Base-by-base conservation (phyloP, 1,140 invertebrate species). In the Pollicipes pollicipes region DNA sequence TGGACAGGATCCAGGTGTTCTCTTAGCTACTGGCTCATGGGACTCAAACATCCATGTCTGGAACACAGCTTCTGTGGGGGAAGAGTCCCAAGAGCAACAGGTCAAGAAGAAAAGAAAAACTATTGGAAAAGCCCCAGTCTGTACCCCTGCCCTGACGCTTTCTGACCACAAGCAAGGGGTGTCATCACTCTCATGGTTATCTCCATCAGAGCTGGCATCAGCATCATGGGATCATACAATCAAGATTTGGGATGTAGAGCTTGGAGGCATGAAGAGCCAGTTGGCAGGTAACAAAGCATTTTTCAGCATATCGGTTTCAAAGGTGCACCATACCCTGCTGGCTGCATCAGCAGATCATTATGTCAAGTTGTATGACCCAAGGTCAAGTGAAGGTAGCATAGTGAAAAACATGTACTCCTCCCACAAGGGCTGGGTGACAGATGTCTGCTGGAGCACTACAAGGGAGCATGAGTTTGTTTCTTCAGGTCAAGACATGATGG, bases 221-320 rank as follows among this genome's bases (percentile, higher is more conserved):
- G 84, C 86, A 74, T 90, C 91, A 0, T 96, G 95, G 94, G 97
- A 99, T 83, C 95, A 98, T 77, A 93, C 94, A 0, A 81, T 99
- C 17, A 89, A 90, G 79, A 76, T 96, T 4, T 99, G 97, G 97
- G 95, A 99, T 81, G 82, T 91, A 30, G 88, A 94, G 79, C 79
- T 90, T 35, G 88, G 87, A 71, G 89, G 88, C 24, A 85, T 92
- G 16, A 91, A 90, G 77, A 83, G 86, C 64, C 90, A 94, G 79
- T 83, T 93, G 73, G 83, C 85, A 70, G 92, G 91, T 63, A 91
- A 93, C 74, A 97, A 97, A 81, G 89, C 92, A 31, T 93, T 96
- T 79, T 89, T 98, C 75, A 87, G 89, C 78, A 80, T 93, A 2
- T 88, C 91, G 72, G 91, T 89, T 82, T 96, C 93, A 0, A 83